Conservation (phyloP, 2,113 vertebrate genomes). For the Zosterops borbonicus region DNA sequence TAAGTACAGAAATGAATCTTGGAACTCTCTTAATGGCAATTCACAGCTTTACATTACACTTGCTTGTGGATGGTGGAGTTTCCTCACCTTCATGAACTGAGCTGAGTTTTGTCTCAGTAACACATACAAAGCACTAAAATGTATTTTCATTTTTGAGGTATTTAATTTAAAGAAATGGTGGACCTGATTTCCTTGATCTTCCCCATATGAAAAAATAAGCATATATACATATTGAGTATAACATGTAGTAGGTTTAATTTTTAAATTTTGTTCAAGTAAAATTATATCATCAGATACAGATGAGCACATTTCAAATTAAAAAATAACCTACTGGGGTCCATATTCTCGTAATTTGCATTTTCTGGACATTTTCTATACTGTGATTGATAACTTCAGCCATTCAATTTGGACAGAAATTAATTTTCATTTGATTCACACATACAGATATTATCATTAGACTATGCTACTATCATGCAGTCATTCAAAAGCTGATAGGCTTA, state of each 20-base stretch:
- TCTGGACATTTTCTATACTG: neutral
- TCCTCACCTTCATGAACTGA: neutral
- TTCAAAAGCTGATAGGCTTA: neutral
- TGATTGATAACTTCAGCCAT: neutral
- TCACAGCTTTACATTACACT: neutral
- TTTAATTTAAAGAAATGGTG: neutral
- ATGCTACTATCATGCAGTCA: neutral
- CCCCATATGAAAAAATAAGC: neutral
- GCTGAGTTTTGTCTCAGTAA: neutral
- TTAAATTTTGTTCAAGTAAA: neutral
- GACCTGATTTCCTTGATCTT: neutral
- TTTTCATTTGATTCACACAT: neutral
- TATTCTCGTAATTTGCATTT: neutral
- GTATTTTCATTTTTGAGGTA: neutral
- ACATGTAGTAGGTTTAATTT: neutral
- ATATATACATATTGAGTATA: neutral
- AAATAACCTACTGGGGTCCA: neutral
- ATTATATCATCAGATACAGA: neutral
- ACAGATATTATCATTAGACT: neutral
- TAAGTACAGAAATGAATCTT: neutral
- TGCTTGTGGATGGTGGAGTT: neutral
- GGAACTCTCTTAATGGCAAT: neutral
- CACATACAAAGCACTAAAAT: neutral
- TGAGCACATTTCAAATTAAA: neutral
- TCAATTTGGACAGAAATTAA: neutral